A percentile compares a stretch with the other conserved stretches of the same genome.
phyloP scores from a whole-genome alignment of 2,113 vertebrate genomes.

The Psephotus haematonotus region DNA sequence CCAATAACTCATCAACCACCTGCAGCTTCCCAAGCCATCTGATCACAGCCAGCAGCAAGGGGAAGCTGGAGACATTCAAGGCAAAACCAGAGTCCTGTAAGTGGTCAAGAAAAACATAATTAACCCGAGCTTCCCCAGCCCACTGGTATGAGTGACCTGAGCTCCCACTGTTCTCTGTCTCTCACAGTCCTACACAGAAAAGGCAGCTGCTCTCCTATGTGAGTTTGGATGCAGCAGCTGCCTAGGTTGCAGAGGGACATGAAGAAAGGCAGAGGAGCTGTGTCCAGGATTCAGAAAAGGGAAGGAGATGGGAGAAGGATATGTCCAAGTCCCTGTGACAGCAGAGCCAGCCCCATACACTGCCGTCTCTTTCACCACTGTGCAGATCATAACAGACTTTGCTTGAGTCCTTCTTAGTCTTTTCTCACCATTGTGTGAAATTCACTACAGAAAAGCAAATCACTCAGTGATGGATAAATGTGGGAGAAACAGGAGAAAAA shows the following conservation, averaged over 20 bases:
- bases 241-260: background rate
- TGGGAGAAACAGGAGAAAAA: background rate
- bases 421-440: background rate
- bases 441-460: background rate
- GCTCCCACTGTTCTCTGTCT: background rate
- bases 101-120: background rate
- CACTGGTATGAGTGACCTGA: background rate
- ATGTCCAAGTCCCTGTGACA: background rate
- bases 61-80: background rate
- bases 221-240: background rate
- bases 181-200: background rate
- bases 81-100: background rate
- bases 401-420: background rate
- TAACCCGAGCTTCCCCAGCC: background rate
- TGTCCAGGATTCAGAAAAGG: background rate
- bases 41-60: background rate
- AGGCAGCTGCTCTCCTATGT: background rate
- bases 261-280: background rate
- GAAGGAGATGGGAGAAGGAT: background rate
- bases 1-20: background rate
- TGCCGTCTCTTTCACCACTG: background rate
- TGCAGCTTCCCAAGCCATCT: background rate
- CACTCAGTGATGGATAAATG: background rate
- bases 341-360: background rate
- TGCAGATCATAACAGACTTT: background rate